Conservation (phyloP, 2,797 vertebrate genomes). For the Zalophus californianus region DNA sequence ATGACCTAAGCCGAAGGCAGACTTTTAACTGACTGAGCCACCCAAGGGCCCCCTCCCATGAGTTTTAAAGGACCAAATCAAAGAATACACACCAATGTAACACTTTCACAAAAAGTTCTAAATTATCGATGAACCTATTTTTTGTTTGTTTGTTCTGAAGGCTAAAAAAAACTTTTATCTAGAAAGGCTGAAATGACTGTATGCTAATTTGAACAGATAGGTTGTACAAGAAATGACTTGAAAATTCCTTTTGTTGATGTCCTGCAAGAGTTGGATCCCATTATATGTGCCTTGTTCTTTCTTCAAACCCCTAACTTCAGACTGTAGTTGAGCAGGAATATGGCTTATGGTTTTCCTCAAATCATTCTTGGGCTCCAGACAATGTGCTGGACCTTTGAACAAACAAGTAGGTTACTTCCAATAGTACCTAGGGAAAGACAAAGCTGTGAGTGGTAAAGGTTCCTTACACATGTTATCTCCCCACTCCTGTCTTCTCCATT, state of each 20-base stretch:
- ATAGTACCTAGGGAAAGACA: background rate
- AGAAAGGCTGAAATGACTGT: background rate
- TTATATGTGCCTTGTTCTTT: background rate
- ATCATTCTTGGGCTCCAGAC: background rate
- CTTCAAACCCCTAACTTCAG: background rate
- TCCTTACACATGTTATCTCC: fast-evolving
- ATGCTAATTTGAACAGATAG: background rate
- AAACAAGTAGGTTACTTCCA: background rate
- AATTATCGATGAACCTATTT: background rate
- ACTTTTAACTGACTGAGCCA: background rate
- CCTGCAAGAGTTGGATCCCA: background rate
- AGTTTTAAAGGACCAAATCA: background rate
- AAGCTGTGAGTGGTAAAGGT: fast-evolving
- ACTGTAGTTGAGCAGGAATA: background rate
- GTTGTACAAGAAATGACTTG: background rate
- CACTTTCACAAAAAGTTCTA: background rate
- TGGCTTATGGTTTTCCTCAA: background rate
- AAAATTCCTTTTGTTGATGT: background rate
- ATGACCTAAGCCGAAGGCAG: background rate
- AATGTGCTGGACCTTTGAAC: background rate
- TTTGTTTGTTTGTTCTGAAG: background rate
- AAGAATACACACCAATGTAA: background rate
- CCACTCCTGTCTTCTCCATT: fast-evolving
- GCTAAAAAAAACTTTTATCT: background rate
- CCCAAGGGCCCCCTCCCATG: background rate